phyloP scores from a whole-genome alignment of 1,140 invertebrate genomes.

The Pogonomyrmex californicus region DNA sequence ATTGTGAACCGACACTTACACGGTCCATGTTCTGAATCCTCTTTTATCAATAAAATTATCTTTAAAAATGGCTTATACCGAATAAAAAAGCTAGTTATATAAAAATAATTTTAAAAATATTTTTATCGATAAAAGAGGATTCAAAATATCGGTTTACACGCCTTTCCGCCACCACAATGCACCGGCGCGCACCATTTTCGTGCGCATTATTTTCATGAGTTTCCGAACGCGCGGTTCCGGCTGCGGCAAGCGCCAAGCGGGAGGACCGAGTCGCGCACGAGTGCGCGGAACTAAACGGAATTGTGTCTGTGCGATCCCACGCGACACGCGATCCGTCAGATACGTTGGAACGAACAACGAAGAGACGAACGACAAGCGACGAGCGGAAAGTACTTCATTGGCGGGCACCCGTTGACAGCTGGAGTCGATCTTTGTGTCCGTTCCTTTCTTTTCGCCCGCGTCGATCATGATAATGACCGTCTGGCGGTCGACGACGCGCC shows the following conservation, averaged over 20 bases:
- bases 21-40: too few relatives aligned
- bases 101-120: too few relatives aligned
- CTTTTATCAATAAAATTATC: too few relatives aligned
- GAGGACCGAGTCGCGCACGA: not conserved
- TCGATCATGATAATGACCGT: conserved; percentile 13
- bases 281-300: not conserved
- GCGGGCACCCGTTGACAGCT: not conserved
- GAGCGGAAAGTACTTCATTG: not conserved
- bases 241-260: not conserved
- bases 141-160: too few relatives aligned
- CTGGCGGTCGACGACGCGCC: not conserved
- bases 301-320: not conserved
- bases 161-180: too few relatives aligned
- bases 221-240: not conserved
- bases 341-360: not conserved
- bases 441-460: not conserved
- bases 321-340: too few relatives aligned
- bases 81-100: too few relatives aligned
- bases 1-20: too few relatives aligned
- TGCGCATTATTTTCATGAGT: not conserved
- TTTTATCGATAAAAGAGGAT: too few relatives aligned
- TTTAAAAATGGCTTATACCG: too few relatives aligned
- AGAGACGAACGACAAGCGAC: too few relatives aligned
- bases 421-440: not conserved
- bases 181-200: too few relatives aligned